These are phyloP conservation scores for Plebejus argus DNA, from an alignment of 2,888 invertebrate species.

Conservation along the genomic window DNA sequence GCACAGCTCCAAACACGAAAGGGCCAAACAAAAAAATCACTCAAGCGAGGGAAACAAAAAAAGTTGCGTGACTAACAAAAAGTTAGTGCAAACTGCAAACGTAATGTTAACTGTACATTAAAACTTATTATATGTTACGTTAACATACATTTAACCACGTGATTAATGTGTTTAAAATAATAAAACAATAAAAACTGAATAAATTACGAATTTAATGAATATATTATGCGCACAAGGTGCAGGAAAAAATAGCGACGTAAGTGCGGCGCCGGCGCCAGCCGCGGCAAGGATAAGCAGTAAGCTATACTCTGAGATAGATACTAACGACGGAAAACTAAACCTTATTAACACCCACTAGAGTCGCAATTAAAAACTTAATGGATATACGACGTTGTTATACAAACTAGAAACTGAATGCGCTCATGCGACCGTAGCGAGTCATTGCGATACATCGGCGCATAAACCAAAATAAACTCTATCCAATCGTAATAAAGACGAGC, in stretches of 20 bases:
- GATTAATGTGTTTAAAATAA: slow-evolving; percentile 20
- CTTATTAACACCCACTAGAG: slow-evolving; percentile 48
- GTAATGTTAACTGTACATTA: not conserved
- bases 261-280: slow-evolving; percentile 71
- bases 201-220: slow-evolving; percentile 75
- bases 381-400: slow-evolving; percentile 56
- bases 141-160: slow-evolving; percentile 20
- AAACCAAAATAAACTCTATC: slow-evolving; percentile 62
- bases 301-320: slow-evolving; percentile 57
- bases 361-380: slow-evolving; percentile 43
- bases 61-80: slow-evolving; percentile 6
- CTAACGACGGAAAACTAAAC: slow-evolving; percentile 49
- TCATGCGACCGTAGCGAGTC: slow-evolving; percentile 78
- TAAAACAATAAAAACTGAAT: slow-evolving; percentile 53
- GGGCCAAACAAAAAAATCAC: not conserved
- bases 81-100: not conserved
- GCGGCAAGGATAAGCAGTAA: slow-evolving; percentile 65
- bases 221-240: slow-evolving; percentile 69
- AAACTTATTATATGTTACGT: not conserved
- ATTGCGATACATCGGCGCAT: slow-evolving; percentile 70
- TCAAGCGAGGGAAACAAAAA: not conserved
- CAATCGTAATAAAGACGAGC: slow-evolving; percentile 58
- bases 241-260: slow-evolving; percentile 72
- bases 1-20: not conserved
- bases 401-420: slow-evolving; percentile 65